A percentile compares a stretch with the other conserved stretches of the same genome.
phyloP scores from a whole-genome alignment of 2,888 invertebrate species.

The Ichneumoninae sp. region DNA sequence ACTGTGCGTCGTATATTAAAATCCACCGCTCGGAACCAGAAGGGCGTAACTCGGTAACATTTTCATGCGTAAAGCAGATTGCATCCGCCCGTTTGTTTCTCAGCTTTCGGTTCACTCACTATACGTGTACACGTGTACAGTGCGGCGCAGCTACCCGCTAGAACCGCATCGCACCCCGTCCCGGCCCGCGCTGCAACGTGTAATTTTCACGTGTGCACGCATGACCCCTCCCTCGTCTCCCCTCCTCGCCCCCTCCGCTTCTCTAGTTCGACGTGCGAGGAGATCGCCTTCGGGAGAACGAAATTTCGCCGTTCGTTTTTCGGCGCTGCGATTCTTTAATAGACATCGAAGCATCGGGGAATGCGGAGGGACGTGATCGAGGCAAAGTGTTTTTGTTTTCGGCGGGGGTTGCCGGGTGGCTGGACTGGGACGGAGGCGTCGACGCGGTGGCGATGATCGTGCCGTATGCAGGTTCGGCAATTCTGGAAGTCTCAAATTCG shows the following conservation, averaged over 20 bases:
- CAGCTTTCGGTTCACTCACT: not conserved
- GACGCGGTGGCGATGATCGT: constrained; percentile 1
- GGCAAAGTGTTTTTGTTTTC: constrained; percentile 21
- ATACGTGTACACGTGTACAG: not conserved
- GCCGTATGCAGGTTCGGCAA: constrained; percentile 19
- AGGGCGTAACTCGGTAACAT: not conserved
- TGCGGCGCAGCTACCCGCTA: constrained; percentile 43
- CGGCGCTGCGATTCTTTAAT: constrained; percentile 35
- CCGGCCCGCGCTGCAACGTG: constrained; percentile 70
- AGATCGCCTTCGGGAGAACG: not conserved
- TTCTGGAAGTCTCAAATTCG: constrained; percentile 37
- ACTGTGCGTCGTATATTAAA: not conserved
- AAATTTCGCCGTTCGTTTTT: constrained; percentile 8
- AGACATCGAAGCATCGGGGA: constrained; percentile 21
- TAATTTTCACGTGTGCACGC: constrained; percentile 72
- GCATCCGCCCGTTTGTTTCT: not conserved
- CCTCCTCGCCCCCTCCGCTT: not conserved
- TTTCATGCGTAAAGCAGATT: not conserved
- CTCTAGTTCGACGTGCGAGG: constrained; percentile 38
- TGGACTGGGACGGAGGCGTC: not conserved
- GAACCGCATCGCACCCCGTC: constrained; percentile 44
- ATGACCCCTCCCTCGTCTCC: constrained; percentile 35
- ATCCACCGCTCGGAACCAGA: not conserved
- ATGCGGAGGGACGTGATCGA: not conserved
- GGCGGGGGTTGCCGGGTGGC: constrained; percentile 17